phyloP scores from a whole-genome alignment of 2,888 invertebrate species.

The Xiphydria camelus region DNA sequence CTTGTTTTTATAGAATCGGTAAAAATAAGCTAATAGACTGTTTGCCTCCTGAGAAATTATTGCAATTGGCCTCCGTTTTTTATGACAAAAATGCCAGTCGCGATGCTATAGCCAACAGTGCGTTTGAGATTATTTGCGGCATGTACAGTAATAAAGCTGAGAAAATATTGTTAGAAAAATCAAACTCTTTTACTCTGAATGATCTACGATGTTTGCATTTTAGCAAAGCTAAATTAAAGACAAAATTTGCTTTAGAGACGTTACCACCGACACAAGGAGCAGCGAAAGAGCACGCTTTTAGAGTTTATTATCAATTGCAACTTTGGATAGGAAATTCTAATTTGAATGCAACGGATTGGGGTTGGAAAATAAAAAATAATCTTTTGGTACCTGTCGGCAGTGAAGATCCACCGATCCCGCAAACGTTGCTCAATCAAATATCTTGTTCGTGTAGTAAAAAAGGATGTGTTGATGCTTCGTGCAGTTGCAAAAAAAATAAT shows the following conservation, averaged over 20 bases:
- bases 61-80: slow-evolving; percentile 21
- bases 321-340: slow-evolving; percentile 24
- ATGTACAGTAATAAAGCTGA: slow-evolving; percentile 28
- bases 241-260: slow-evolving; percentile 23
- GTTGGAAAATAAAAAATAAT: slow-evolving; percentile 23
- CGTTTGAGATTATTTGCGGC: slow-evolving; percentile 23
- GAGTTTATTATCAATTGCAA: slow-evolving; percentile 30
- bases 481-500: slow-evolving; percentile 22
- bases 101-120: slow-evolving; percentile 18
- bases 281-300: slow-evolving; percentile 27
- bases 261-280: slow-evolving; percentile 30
- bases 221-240: slow-evolving; percentile 22
- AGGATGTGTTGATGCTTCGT: slow-evolving; percentile 23
- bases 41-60: slow-evolving; percentile 8
- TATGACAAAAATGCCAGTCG: slow-evolving; percentile 22
- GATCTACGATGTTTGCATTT: slow-evolving; percentile 28
- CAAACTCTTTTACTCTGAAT: slow-evolving; percentile 19
- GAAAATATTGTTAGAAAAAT: slow-evolving; percentile 19
- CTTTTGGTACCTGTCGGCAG: slow-evolving; percentile 25
- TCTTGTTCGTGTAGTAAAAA: slow-evolving; percentile 17
- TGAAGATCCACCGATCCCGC: slow-evolving; percentile 23
- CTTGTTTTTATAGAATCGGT: slow-evolving; percentile 21
- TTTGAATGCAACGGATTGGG: slow-evolving; percentile 26
- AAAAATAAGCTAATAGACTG: slow-evolving; percentile 21
- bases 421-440: slow-evolving; percentile 24